These are phyloP conservation scores for Entomyzon cyanotis DNA, from an alignment of 2,113 vertebrate genomes.

Conservation along the genomic window DNA sequence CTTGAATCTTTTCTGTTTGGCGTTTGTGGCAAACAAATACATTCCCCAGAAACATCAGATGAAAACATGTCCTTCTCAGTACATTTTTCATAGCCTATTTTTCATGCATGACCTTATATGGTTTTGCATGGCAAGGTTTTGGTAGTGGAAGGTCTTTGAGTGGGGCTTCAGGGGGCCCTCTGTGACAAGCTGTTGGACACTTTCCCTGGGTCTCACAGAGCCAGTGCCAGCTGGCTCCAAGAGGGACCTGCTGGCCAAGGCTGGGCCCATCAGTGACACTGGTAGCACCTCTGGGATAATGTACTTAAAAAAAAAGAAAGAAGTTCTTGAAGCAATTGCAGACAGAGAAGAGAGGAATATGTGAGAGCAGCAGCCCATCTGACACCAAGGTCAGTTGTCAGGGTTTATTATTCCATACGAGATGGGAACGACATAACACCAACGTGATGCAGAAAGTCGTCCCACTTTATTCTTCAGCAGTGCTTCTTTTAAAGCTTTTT, in stretches of 20 bases:
- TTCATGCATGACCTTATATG: not conserved
- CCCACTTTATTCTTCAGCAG: too few species aligned
- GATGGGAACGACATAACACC: too few species aligned
- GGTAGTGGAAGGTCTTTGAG: not conserved
- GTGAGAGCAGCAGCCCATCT: not conserved
- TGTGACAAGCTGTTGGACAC: not conserved
- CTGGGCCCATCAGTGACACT: not conserved
- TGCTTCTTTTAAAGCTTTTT: too few species aligned
- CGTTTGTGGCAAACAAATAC: not conserved
- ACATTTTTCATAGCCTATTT: not conserved
- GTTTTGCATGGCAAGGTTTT: not conserved
- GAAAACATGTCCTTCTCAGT: not conserved
- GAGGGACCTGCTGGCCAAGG: not conserved
- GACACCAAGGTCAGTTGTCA: too few species aligned
- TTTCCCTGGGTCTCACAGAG: not conserved
- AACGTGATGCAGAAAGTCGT: too few species aligned
- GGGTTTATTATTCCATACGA: too few species aligned
- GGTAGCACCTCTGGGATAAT: not conserved
- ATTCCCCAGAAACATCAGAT: not conserved
- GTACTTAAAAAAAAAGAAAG: not conserved
- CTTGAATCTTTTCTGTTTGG: not conserved
- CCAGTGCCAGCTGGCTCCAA: rapidly evolving
- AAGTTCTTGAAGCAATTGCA: not conserved
- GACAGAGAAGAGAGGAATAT: not conserved
- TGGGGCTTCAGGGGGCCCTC: not conserved